Evolutionary conservation across 1,140 invertebrate genomes (phyloP).

Genomic region (Aphelenchoides besseyi): DNA sequence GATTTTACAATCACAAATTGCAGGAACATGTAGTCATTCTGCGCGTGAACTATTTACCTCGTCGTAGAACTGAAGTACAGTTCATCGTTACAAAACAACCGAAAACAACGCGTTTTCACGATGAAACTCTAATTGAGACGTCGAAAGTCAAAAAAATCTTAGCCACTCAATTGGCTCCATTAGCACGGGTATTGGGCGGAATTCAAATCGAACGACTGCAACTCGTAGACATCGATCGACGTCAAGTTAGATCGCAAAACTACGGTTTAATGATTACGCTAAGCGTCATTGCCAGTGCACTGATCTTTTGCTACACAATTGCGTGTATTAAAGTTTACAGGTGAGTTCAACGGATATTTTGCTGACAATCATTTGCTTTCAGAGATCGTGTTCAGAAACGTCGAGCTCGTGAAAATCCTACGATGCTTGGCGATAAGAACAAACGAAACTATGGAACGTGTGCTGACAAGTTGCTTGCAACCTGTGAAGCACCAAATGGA

Average conservation of each 20-base stretch:
- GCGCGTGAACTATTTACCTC: conserved; percentile 36
- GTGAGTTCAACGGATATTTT: conserved; percentile 1
- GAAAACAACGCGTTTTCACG: conserved; percentile 13
- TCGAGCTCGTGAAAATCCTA: conserved; percentile 17
- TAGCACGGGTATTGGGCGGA: conserved; percentile 58
- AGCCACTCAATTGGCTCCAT: conserved; percentile 48
- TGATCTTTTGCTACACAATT: conserved; percentile 26
- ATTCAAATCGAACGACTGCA: conserved; percentile 46
- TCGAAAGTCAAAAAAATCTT: conserved; percentile 55
- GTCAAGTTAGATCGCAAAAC: conserved; percentile 27
- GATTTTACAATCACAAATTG: not conserved
- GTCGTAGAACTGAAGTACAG: conserved; percentile 43
- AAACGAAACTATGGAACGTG: conserved; percentile 49
- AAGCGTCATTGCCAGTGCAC: conserved; percentile 20
- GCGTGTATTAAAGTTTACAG: conserved; percentile 13
- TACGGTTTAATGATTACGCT: conserved; percentile 29
- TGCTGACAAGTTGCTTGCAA: conserved; percentile 48
- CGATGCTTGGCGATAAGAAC: conserved; percentile 32
- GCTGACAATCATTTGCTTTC: not conserved
- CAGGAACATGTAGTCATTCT: conserved; percentile 58
- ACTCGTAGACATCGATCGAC: conserved; percentile 19
- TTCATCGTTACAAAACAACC: conserved; percentile 49
- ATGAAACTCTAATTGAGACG: conserved; percentile 25
- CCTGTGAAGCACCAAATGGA: conserved; percentile 41
- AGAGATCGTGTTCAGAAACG: conserved; percentile 26